phyloP scores from a whole-genome alignment of 1,140 invertebrate genomes.

The Hermatobates lingyangjiaoensis region DNA sequence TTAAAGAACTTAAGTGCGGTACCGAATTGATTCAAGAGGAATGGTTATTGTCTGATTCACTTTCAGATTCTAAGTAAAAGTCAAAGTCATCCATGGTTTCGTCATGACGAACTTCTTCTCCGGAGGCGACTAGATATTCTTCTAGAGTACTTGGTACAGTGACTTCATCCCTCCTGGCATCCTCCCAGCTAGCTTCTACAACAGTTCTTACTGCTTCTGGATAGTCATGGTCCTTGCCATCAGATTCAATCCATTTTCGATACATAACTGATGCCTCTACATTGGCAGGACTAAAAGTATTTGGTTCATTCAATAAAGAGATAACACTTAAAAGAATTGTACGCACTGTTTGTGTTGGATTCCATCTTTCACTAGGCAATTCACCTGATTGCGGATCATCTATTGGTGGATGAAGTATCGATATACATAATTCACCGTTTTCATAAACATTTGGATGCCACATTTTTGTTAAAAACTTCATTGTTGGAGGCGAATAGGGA shows the following conservation, averaged over 20 bases:
- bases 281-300: conserved; percentile 96
- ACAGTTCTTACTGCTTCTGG: conserved; percentile 86
- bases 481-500: conserved; percentile 90
- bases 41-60: too few species aligned
- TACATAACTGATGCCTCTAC: conserved; percentile 99
- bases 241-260: conserved; percentile 90
- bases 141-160: conserved; percentile 88
- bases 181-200: conserved; percentile 73
- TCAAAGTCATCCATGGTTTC: too few species aligned
- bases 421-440: conserved; percentile 98
- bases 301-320: conserved; percentile 93
- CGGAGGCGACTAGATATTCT: conserved; percentile 96
- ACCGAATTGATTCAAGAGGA: too few species aligned
- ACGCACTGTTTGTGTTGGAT: conserved; percentile 95
- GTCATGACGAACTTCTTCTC: too few species aligned
- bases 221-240: conserved; percentile 94
- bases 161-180: conserved; percentile 89
- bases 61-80: too few species aligned
- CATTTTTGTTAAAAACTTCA: conserved; percentile 91
- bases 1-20: too few species aligned
- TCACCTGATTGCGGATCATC: conserved; percentile 97
- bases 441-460: conserved; percentile 99
- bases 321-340: conserved; percentile 95
- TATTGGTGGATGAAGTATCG: conserved; percentile 92
- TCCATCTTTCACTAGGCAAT: conserved; percentile 95